Evolutionary conservation across 92 coral and sea anemone genomes (phyloP).

Genomic region (Micromussa lordhowensis): DNA sequence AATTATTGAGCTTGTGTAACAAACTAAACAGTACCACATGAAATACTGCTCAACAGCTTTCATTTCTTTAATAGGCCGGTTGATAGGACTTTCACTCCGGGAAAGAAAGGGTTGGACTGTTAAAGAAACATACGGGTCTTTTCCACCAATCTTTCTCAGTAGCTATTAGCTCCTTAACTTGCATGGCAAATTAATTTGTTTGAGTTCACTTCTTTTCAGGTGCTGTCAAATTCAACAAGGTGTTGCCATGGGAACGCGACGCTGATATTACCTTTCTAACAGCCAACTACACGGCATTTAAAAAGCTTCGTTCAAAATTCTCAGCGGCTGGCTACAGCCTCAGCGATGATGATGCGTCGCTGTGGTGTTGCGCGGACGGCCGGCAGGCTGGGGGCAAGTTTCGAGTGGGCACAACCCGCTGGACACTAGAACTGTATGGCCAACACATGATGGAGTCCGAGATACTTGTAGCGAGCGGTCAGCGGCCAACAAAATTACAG

Average conservation of each 20-base stretch:
- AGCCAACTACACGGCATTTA: slow-evolving; percentile 91
- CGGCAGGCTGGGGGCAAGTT: slow-evolving; percentile 97
- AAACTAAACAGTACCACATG: not conserved
- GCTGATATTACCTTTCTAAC: slow-evolving; percentile 98
- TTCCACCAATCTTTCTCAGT: no score
- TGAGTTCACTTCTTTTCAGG: slow-evolving; percentile 46
- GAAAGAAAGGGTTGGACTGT: no score
- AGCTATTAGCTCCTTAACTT: not conserved
- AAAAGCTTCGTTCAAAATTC: slow-evolving; percentile 75
- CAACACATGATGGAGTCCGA: slow-evolving; percentile 99
- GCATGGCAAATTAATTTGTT: not conserved
- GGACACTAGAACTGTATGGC: slow-evolving; percentile 93
- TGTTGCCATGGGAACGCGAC: slow-evolving; percentile 98
- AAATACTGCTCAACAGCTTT: not conserved
- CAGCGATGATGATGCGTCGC: slow-evolving; percentile 69
- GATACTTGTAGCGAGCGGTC: slow-evolving; percentile 85
- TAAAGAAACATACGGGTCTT: no score
- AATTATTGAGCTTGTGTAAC: no score
- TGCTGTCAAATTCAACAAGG: slow-evolving; percentile 96
- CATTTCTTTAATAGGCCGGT: not conserved
- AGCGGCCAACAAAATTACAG: slow-evolving; percentile 87
- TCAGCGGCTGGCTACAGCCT: slow-evolving; percentile 78
- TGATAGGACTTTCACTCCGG: no score
- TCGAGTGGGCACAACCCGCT: slow-evolving; percentile 76
- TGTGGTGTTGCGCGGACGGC: slow-evolving; percentile 97